These are phyloP conservation scores for Ptychoptera contaminata DNA, from an alignment of 2,888 invertebrate genomes.

Conservation along the genomic window DNA sequence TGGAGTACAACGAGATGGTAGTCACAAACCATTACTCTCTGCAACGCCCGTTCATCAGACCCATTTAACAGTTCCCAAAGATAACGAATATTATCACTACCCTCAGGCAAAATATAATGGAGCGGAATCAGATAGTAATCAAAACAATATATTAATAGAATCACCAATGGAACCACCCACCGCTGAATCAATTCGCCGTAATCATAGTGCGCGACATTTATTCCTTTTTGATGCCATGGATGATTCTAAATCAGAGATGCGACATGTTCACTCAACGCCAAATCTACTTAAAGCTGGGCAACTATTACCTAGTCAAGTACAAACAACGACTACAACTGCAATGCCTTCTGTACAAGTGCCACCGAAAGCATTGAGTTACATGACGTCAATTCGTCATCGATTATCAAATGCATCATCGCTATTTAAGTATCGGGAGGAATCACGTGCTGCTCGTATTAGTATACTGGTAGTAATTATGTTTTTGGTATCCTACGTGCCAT, in stretches of 20 bases:
- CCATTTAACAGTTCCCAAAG: slow-evolving; percentile 4
- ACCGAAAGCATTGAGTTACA: slow-evolving; percentile 33
- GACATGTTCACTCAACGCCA: slow-evolving; percentile 30
- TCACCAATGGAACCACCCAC: slow-evolving; percentile 15
- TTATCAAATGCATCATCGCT: slow-evolving; percentile 73
- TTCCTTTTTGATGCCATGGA: slow-evolving; percentile 18
- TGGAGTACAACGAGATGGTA: slow-evolving; percentile 4
- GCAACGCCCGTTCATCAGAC: slow-evolving; percentile 15
- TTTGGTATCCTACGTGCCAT: slow-evolving; percentile 30
- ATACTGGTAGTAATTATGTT: slow-evolving; percentile 34
- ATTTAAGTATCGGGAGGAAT: slow-evolving; percentile 75
- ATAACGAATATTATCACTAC: background rate
- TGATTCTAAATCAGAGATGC: slow-evolving; percentile 13
- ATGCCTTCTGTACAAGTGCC: slow-evolving; percentile 25
- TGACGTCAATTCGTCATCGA: slow-evolving; percentile 58
- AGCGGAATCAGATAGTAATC: slow-evolving; percentile 17
- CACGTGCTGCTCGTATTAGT: slow-evolving; percentile 75
- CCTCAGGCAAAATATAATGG: background rate
- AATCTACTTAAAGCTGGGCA: slow-evolving; percentile 22
- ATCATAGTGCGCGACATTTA: slow-evolving; percentile 27
- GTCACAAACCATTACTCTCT: slow-evolving; percentile 11
- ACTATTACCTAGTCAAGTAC: background rate
- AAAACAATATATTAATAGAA: slow-evolving; percentile 24
- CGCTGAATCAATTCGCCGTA: slow-evolving; percentile 26
- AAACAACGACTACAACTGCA: slow-evolving; percentile 5